Evolutionary conservation across 1,140 invertebrate genomes (phyloP).

Genomic region (Batillaria attramentaria): DNA sequence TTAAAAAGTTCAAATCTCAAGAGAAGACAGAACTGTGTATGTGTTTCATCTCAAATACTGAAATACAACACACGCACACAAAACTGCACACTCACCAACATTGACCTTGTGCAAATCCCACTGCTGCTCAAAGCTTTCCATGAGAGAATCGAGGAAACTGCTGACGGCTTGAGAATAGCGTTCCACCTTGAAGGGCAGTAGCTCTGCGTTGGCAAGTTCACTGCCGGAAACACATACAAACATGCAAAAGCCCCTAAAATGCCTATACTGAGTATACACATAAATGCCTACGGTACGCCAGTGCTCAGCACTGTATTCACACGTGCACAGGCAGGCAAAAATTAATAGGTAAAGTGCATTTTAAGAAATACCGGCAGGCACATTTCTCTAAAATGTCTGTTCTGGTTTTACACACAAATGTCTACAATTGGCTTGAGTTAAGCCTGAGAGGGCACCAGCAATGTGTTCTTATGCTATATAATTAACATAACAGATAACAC

Average conservation of each 20-base stretch:
- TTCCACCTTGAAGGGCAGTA: slow-evolving; percentile 30
- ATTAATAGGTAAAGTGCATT: neutral
- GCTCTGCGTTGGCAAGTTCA: slow-evolving; percentile 30
- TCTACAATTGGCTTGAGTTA: too few relatives aligned
- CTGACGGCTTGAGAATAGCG: slow-evolving; percentile 32
- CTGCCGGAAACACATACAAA: slow-evolving; percentile 7
- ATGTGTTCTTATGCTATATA: too few relatives aligned
- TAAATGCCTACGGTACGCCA: neutral
- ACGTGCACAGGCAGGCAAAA: neutral
- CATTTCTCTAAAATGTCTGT: neutral
- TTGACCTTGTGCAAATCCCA: slow-evolving; percentile 34
- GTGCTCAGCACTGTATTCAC: neutral
- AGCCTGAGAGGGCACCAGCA: too few relatives aligned
- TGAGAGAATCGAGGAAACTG: slow-evolving; percentile 2
- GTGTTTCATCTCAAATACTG: neutral
- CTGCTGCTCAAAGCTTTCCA: slow-evolving; percentile 3
- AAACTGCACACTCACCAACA: slow-evolving; percentile 29
- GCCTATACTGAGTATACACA: neutral
- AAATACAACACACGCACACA: neutral
- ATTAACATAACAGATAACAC: too few relatives aligned
- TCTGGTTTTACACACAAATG: too few relatives aligned
- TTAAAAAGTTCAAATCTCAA: neutral
- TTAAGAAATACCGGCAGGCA: neutral
- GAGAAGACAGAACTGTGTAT: neutral
- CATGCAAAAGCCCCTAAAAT: neutral